Conservation (phyloP, 2,888 invertebrate species). For the Acanthacorydalis orientalis region DNA sequence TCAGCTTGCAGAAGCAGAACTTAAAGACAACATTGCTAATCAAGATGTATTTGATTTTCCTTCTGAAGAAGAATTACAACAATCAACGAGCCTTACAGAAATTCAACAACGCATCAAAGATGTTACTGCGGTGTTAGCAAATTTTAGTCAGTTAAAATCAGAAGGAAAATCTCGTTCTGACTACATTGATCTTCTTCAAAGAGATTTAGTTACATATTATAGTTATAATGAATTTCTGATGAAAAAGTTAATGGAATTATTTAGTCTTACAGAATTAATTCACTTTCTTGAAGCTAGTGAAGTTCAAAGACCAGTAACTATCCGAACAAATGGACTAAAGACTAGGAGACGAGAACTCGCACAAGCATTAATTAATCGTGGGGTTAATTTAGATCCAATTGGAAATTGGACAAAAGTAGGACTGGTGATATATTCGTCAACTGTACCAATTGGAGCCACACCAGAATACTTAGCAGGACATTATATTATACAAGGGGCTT, state of each 20-base stretch:
- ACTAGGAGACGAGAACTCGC: slow-evolving; percentile 83
- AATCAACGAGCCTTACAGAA: slow-evolving; percentile 59
- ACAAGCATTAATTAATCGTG: slow-evolving; percentile 85
- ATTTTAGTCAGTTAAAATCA: slow-evolving; percentile 57
- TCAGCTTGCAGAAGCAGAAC: slow-evolving; percentile 61
- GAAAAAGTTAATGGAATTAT: slow-evolving; percentile 79
- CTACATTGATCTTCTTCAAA: slow-evolving; percentile 60
- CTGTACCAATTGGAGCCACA: slow-evolving; percentile 94
- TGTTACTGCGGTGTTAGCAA: slow-evolving; percentile 57
- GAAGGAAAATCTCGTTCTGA: slow-evolving; percentile 57
- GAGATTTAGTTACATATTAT: slow-evolving; percentile 85
- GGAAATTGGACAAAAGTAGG: slow-evolving; percentile 99
- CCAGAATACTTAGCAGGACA: slow-evolving; percentile 98
- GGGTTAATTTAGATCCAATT: slow-evolving; percentile 94
- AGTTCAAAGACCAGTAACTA: slow-evolving; percentile 83
- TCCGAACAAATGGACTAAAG: slow-evolving; percentile 90
- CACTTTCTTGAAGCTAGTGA: slow-evolving; percentile 96
- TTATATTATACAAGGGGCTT: slow-evolving; percentile 92
- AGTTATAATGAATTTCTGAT: slow-evolving; percentile 95
- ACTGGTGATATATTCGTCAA: slow-evolving; percentile 86
- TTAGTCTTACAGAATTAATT: slow-evolving; percentile 68
- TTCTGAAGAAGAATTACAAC: slow-evolving; percentile 51
- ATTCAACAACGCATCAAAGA: slow-evolving; percentile 84
- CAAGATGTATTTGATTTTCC: slow-evolving; percentile 69
- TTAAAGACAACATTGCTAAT: slow-evolving; percentile 61